Base-by-base conservation (phyloP, 2,888 invertebrate species). In the Ellobium chinense region DNA sequence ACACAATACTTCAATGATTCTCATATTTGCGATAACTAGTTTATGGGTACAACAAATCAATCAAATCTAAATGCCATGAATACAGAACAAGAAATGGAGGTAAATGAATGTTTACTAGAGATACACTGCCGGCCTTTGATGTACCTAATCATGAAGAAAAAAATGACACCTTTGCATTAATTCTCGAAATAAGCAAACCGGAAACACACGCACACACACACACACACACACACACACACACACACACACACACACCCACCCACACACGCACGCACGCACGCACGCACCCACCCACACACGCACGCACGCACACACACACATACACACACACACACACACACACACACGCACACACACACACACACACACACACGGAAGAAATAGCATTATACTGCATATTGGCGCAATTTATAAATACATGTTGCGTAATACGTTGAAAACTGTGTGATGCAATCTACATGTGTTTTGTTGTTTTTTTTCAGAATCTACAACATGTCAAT, bases 201-300 rank as follows among this genome's bases (percentile, higher is more conserved):
- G 56, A 62, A 60, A 62, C n/a, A 65, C 31, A 75, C 29, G 46
- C 75, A 63, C 29, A 75, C 75, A 75, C 31, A 75, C 75, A 75
- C 27, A 63, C 65, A 75, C 39, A 65, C 75, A 75, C 29, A 75
- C 63, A 75, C 29, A 75, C 65, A 63, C 29, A 75, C 65, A 31
- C 29, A 75, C 75, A 65, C 29, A 75, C 65, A 65, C 29, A 75
- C 75, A 75, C 39, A 65, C 65, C 63, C 29, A 65, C 75, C 63
- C 29, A 75, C 63, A 65, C 3, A 76, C 36, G 31, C 34, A 66
- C 56, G 31, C 4, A 76, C 34, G 66, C 27, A 66, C 27, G 54
- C 5, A 66, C 56, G 56, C 27, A 76, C 56, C 46, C 1, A 56
- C 36, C n/a, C 24, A 76, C 34, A 66, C 7, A 76, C 36, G 54